A percentile compares a stretch with the other conserved stretches of the same genome.
These are phyloP conservation scores for Melanerpes formicivorus DNA, from an alignment of 2,113 vertebrate genomes.

Conservation along the genomic window DNA sequence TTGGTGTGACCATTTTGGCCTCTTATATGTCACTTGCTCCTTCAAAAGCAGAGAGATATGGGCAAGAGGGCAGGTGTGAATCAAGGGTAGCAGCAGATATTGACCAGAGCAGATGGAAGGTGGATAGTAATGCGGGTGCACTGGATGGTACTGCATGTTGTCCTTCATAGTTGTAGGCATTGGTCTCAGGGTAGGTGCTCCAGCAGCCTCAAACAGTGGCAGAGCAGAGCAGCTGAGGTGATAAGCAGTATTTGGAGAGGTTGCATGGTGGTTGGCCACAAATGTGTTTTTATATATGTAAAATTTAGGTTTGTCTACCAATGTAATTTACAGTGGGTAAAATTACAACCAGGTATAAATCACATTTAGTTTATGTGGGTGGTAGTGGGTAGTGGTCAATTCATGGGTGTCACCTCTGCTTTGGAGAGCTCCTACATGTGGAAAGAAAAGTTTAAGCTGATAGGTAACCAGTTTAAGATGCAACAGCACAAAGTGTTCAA, in stretches of 20 bases:
- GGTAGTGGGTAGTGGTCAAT: not conserved
- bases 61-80: not conserved
- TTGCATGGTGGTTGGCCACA: not conserved
- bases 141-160: not conserved
- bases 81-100: not conserved
- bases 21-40: not conserved
- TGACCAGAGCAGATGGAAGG: not conserved
- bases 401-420: not conserved
- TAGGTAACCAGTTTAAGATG: not conserved
- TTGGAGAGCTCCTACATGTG: not conserved
- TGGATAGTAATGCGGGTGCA: not conserved
- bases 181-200: not conserved
- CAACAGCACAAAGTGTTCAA: not conserved
- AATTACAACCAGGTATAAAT: not conserved
- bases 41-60: not conserved
- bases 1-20: not conserved
- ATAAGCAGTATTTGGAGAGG: not conserved
- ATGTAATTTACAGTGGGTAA: not conserved
- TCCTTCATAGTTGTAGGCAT: accelerated
- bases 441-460: not conserved
- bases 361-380: not conserved
- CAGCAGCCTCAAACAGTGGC: not conserved
- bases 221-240: accelerated
- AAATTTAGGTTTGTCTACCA: not conserved
- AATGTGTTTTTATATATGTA: not conserved